A percentile compares a stretch with the other conserved stretches of the same genome.
These are phyloP conservation scores for Bedellia somnulentella DNA, from an alignment of 2,888 invertebrate species.

Conservation along the genomic window DNA sequence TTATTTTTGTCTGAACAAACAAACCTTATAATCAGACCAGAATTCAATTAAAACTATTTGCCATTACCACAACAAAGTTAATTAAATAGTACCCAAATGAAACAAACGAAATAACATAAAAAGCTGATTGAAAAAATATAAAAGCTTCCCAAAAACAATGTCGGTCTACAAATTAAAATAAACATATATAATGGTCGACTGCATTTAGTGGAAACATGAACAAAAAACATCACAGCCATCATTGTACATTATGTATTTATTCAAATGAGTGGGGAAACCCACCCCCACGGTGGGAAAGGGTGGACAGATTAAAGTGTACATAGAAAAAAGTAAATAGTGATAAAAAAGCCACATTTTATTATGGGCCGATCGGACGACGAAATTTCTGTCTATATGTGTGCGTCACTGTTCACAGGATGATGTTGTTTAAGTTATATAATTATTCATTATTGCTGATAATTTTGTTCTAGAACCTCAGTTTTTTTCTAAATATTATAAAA, in stretches of 20 bases:
- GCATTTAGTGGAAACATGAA: constrained; percentile 9
- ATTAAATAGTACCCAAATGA: too few species aligned
- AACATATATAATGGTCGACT: constrained; percentile 18
- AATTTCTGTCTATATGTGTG: constrained; percentile 29
- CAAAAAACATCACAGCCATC: constrained; percentile 9
- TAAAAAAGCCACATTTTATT: constrained; percentile 60
- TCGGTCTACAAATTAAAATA: constrained; percentile 15
- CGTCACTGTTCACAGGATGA: constrained; percentile 24
- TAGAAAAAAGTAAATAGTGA: constrained; percentile 60
- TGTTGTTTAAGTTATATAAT: too few species aligned
- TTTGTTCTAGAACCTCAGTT: too few species aligned
- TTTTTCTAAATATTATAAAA: too few species aligned
- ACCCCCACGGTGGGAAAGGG: constrained; percentile 6
- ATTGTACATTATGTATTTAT: constrained; percentile 20
- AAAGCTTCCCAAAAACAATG: constrained; percentile 13
- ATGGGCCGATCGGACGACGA: constrained; percentile 47
- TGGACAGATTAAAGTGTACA: constrained; percentile 19
- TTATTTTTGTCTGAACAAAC: too few species aligned
- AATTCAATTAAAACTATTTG: too few species aligned
- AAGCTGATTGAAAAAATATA: too few species aligned
- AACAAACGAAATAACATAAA: too few species aligned
- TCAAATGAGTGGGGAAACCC: constrained; percentile 1
- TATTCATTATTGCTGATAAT: too few species aligned
- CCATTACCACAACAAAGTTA: too few species aligned
- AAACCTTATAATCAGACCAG: too few species aligned